Evolutionary conservation across 2,888 invertebrate genomes (phyloP), one percentile per base, ranked within the genome.

Genomic region (Drosophila quasianomalipes): DNA sequence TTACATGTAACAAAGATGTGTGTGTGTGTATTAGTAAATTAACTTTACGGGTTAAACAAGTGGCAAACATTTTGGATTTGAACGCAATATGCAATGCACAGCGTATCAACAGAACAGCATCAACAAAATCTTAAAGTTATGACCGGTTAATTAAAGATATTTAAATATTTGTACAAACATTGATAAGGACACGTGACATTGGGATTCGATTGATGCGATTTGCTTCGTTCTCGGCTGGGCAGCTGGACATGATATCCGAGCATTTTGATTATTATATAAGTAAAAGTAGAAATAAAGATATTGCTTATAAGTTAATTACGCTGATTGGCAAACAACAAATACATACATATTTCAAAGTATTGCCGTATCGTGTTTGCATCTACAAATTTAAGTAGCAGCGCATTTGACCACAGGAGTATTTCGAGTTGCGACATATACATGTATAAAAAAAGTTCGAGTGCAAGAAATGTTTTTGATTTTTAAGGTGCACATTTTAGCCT

Each of bases 401-500:
- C 30, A 28, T 85, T 82, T 85, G 73, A 87, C 87, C 87, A 82
- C 85, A 74, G 83, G 83, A 88, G 83, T 88, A 89, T 89, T 88
- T 72, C 51, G 54, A 75, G 59, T 76, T 80, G 53, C 41, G 66
- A 80, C 53, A 70, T 64, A 53, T 35, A 54, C 60, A 82, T 39
- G 14, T 55, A 28, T 33, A 28, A 70, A 69, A 62, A 54, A 37
- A 59, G 19, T 35, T 61, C 51, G 52, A 54, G 49, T 66, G 63
- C 47, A 78, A 70, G 53, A 53, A 44, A 9, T 53, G 63, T 52
- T 7, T 16, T 28, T 31, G 16, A 22, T 26, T 22, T 22, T 47
- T 52, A 2, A 39, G 47, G 26, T 19, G 22, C 30, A 26, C 12
- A 33, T 9, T 69, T 70, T 49, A 68, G 49, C 51, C 9, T n/a